Base-by-base conservation (phyloP, 2,797 vertebrate species). In the Heteromormyrus szaboi region DNA sequence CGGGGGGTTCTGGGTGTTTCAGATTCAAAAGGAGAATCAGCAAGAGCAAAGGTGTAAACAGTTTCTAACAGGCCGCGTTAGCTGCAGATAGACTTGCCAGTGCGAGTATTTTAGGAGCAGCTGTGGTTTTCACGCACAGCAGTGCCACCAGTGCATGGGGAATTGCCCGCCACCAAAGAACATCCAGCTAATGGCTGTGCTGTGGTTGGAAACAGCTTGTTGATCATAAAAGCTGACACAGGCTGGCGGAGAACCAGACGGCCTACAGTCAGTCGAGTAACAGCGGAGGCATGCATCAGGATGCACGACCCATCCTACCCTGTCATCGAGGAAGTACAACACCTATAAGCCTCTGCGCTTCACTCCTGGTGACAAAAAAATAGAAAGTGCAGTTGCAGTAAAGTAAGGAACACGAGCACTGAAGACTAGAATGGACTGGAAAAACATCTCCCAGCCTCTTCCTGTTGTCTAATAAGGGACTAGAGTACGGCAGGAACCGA, bases 11-110 rank as follows among this genome's bases (percentile, higher is more conserved):
- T 79, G 7, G 37, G 72, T 9, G 33, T 79, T 33, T 76, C 17
- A 5, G 14, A 76, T 76, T 41, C 72, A n/a, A 19, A 41, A n/a
- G 72, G 72, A 79, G 72, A 41, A 44, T 79, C 33, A 79, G 72
- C 72, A n/a, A n/a, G 72, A 79, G 72, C 72, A 44, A 79, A 79
- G 72, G 72, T 79, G 17, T 79, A 79, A 79, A 79, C 72, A 44
- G 41, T 41, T 79, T 41, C 17, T 79, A 44, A 79, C 37, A 19
- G 37, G 7, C 72, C 17, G 5, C 41, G 37, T 79, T 79, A 44
- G 37, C 37, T 44, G 37, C 12, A 6, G 17, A 19, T 79, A 44
- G 72, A 79, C 37, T 79, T 44, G 72, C 72, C 72, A 44, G 37
- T 79, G 72, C 0, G 12, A 72, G 65, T 44, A 44, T 79, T 79